phyloP scores from a whole-genome alignment of 2,113 vertebrate species.

The Chamaea fasciata region DNA sequence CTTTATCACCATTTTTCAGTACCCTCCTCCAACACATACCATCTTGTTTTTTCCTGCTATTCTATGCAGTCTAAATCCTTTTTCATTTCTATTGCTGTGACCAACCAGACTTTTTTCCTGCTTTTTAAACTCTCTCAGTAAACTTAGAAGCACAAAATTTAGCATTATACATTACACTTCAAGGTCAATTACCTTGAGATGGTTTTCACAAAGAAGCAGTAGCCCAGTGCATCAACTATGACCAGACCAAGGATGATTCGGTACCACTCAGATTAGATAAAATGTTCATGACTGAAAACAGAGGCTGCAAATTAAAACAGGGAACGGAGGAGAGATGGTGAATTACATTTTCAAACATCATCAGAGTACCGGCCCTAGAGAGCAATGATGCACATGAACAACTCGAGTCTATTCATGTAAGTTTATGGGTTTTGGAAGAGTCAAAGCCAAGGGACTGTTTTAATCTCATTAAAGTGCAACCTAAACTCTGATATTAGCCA shows the following conservation, averaged over 20 bases:
- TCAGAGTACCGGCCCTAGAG: neutral
- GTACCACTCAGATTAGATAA: neutral
- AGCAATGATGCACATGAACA: neutral
- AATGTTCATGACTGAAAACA: neutral
- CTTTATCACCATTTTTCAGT: neutral
- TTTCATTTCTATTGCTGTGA: neutral
- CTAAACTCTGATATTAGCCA: neutral
- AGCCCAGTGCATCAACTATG: neutral
- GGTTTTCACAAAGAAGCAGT: neutral
- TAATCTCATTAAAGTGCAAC: neutral
- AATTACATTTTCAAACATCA: neutral
- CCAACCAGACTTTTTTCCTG: neutral
- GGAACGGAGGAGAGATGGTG: neutral
- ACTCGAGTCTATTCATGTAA: rapidly evolving
- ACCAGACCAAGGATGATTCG: neutral
- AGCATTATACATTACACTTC: neutral
- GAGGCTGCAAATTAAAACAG: neutral
- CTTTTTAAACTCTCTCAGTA: neutral
- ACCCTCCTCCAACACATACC: neutral
- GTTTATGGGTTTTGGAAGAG: neutral
- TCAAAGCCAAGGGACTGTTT: neutral
- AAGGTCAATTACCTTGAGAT: neutral
- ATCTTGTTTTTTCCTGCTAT: neutral
- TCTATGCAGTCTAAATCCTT: neutral
- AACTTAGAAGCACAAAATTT: neutral